Percentiles rank a stretch among this genome's conserved stretches.
Conservation (phyloP, 1,140 invertebrate species). For the Drosophila rhopaloa region DNA sequence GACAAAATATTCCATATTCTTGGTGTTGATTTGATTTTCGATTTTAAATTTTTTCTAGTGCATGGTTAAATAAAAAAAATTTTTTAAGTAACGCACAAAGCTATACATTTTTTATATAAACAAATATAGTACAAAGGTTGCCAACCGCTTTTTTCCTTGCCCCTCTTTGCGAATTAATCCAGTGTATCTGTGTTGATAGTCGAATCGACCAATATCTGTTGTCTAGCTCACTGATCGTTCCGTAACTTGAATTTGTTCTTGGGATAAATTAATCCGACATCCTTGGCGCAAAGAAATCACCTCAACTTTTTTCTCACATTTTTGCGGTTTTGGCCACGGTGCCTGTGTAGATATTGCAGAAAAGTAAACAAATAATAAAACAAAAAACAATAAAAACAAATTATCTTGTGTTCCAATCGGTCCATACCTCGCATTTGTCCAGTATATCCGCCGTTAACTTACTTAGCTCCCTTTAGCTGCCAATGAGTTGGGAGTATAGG, state of each 20-base stretch:
- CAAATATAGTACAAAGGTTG: not conserved
- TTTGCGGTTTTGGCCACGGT: not conserved
- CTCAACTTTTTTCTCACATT: not conserved
- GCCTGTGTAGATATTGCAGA: not conserved
- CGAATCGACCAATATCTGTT: slow-evolving; percentile 8
- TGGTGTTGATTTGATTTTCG: not conserved
- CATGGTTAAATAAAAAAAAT: too few species aligned
- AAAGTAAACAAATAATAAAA: too few species aligned
- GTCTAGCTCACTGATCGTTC: not conserved
- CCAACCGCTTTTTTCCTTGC: not conserved
- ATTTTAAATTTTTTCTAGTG: not conserved
- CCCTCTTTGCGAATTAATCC: not conserved
- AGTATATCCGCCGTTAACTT: not conserved
- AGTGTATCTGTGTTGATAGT: slow-evolving; percentile 9
- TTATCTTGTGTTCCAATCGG: not conserved
- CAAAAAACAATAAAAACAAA: not conserved
- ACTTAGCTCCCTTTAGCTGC: slow-evolving; percentile 1
- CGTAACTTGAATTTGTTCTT: slow-evolving; percentile 1
- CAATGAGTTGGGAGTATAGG: slow-evolving; percentile 7
- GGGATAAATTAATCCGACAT: not conserved
- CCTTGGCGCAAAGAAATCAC: not conserved
- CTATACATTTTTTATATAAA: not conserved
- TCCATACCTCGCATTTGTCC: not conserved
- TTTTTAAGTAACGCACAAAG: not conserved
- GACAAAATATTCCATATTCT: too few species aligned